Evolutionary conservation across 2,888 invertebrate genomes (phyloP).

Genomic region (Rhingia rostrata): DNA sequence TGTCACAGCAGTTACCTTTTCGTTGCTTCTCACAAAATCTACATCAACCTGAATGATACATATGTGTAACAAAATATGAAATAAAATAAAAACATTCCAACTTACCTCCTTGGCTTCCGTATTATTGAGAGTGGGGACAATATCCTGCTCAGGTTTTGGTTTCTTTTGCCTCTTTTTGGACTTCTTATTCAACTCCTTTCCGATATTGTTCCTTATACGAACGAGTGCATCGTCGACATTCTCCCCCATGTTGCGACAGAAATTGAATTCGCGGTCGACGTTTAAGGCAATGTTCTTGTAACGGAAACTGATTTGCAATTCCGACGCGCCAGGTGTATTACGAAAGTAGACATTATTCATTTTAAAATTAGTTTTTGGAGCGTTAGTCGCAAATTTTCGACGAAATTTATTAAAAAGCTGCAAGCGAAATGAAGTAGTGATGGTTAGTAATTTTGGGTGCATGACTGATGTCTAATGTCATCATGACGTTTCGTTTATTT

Average conservation of each 20-base stretch:
- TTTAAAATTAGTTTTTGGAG: slow-evolving; percentile 70
- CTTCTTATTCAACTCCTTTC: slow-evolving; percentile 85
- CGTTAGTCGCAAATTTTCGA: slow-evolving; percentile 60
- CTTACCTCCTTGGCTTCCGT: slow-evolving; percentile 36
- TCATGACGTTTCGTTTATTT: slow-evolving; percentile 3
- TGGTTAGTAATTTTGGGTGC: slow-evolving; percentile 22
- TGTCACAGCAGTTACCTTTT: slow-evolving; percentile 77
- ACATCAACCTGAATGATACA: slow-evolving; percentile 79
- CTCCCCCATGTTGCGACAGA: slow-evolving; percentile 87
- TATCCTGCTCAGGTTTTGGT: slow-evolving; percentile 42
- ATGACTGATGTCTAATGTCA: slow-evolving; percentile 24
- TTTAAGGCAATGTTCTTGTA: slow-evolving; percentile 83
- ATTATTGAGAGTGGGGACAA: slow-evolving; percentile 17
- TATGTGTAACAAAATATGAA: slow-evolving; percentile 53
- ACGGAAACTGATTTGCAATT: slow-evolving; percentile 85
- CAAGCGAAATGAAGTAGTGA: slow-evolving; percentile 6
- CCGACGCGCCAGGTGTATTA: slow-evolving; percentile 82
- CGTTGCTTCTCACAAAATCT: slow-evolving; percentile 75
- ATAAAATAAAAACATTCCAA: background rate
- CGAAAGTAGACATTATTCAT: slow-evolving; percentile 87
- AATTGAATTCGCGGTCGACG: slow-evolving; percentile 88
- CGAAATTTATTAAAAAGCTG: background rate
- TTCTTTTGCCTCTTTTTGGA: slow-evolving; percentile 77
- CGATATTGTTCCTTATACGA: slow-evolving; percentile 87
- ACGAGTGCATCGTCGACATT: slow-evolving; percentile 85